phyloP scores from a whole-genome alignment of 2,113 vertebrate genomes.

The Abramis brama region DNA sequence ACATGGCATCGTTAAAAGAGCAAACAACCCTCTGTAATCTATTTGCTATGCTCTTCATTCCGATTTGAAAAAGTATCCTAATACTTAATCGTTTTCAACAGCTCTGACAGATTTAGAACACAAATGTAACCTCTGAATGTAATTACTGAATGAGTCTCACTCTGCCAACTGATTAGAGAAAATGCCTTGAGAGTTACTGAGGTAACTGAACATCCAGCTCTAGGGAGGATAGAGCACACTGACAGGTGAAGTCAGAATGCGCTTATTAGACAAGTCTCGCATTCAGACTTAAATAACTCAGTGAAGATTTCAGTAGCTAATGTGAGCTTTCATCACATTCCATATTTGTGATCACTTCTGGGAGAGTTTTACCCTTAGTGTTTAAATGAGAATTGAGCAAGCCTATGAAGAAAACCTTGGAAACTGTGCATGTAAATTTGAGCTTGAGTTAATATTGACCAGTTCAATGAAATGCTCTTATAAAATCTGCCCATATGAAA shows the following conservation, averaged over 20 bases:
- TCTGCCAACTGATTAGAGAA: slow-evolving; percentile 48
- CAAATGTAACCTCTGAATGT: slow-evolving; percentile 47
- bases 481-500: background rate
- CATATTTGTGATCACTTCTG: slow-evolving; percentile 29
- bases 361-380: slow-evolving; percentile 24
- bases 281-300: slow-evolving; percentile 41
- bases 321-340: slow-evolving; percentile 42
- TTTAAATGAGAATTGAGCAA: slow-evolving; percentile 19
- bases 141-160: slow-evolving; percentile 47
- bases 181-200: slow-evolving; percentile 44
- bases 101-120: slow-evolving; percentile 48
- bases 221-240: slow-evolving; percentile 37
- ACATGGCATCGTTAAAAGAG: slow-evolving; percentile 32
- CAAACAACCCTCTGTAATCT: slow-evolving; percentile 39
- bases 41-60: slow-evolving; percentile 39
- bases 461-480: background rate
- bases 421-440: background rate
- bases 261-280: slow-evolving; percentile 30
- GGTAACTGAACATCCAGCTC: slow-evolving; percentile 47
- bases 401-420: slow-evolving; percentile 60
- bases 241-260: slow-evolving; percentile 41
- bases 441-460: slow-evolving; percentile 7
- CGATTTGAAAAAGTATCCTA: slow-evolving; percentile 39
- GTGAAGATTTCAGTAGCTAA: slow-evolving; percentile 37
- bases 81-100: slow-evolving; percentile 39